phyloP scores from a whole-genome alignment of 2,113 vertebrate genomes.

The Nothoprocta pentlandii region DNA sequence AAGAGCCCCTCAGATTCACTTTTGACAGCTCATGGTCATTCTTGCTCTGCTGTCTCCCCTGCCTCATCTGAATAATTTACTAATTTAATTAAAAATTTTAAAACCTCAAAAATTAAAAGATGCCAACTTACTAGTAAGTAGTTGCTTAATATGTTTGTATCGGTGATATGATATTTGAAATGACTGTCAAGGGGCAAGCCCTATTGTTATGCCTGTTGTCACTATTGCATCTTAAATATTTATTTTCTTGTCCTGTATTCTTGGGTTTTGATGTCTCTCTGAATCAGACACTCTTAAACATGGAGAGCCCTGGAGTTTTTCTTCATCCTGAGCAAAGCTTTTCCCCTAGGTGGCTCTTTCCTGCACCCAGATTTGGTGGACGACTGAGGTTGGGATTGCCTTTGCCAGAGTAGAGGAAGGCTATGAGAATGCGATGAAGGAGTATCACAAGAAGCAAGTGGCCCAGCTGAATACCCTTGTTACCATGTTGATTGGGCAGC shows the following conservation, averaged over 20 bases:
- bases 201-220: not conserved
- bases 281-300: not conserved
- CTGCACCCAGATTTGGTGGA: conserved; percentile 98
- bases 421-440: conserved; percentile 91
- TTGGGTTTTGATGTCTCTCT: not conserved
- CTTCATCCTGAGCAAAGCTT: not conserved
- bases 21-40: not conserved
- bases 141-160: not conserved
- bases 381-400: conserved; percentile 89
- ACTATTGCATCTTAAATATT: not conserved
- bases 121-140: not conserved
- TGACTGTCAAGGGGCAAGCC: not conserved
- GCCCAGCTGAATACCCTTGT: conserved; percentile 92
- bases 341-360: conserved; percentile 87
- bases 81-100: too few species aligned
- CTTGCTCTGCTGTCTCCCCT: not conserved
- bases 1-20: not conserved
- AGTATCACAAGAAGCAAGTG: conserved; percentile 95
- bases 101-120: not conserved
- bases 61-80: not conserved
- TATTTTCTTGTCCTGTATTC: not conserved
- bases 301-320: not conserved
- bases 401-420: conserved; percentile 93
- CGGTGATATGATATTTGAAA: not conserved
- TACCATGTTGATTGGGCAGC: conserved; percentile 90